Conservation (phyloP, 2,888 invertebrate species). For the Acrobasis repandana region DNA sequence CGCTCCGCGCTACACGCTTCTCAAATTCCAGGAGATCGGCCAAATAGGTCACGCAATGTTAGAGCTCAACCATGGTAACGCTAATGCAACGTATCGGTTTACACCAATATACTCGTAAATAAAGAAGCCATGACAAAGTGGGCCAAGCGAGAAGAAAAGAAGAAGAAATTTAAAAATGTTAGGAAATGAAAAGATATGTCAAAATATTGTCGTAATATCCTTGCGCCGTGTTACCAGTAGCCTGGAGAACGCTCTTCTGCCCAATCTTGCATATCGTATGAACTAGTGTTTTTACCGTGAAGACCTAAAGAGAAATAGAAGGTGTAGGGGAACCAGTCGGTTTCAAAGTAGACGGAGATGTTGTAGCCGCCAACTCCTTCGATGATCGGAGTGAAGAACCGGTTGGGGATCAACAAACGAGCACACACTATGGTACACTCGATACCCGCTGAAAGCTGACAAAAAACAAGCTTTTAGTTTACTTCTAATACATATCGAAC, state of each 20-base stretch:
- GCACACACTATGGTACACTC: constrained; percentile 65
- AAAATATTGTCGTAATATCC: not conserved
- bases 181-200: too few relatives aligned
- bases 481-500: too few relatives aligned
- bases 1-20: too few relatives aligned
- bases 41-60: too few relatives aligned
- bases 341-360: constrained; percentile 50
- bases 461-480: too few relatives aligned
- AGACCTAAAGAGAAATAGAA: constrained; percentile 60
- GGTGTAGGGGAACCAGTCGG: constrained; percentile 58
- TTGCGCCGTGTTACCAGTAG: not conserved
- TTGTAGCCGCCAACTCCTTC: constrained; percentile 66
- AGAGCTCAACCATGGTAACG: too few relatives aligned
- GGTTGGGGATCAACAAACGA: constrained; percentile 57
- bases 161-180: too few relatives aligned
- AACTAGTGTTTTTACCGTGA: constrained; percentile 53
- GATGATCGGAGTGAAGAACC: constrained; percentile 47
- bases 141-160: too few relatives aligned
- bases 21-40: too few relatives aligned
- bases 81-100: too few relatives aligned
- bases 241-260: constrained; percentile 17
- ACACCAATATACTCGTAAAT: too few relatives aligned
- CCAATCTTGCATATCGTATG: constrained; percentile 44
- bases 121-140: too few relatives aligned
- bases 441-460: constrained; percentile 65